Evolutionary conservation across 1,140 invertebrate genomes (phyloP).

Genomic region (Drosophila jambulina): DNA sequence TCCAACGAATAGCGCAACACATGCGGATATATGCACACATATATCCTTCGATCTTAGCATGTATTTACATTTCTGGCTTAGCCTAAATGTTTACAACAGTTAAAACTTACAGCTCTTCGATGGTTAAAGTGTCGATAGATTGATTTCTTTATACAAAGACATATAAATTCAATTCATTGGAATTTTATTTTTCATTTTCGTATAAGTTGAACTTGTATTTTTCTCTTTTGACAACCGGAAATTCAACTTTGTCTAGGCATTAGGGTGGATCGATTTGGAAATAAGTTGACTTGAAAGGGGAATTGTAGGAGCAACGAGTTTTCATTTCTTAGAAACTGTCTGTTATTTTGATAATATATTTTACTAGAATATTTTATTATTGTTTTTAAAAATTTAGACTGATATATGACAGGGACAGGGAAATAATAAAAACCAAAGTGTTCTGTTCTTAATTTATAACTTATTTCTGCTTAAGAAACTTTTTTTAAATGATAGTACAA

Average conservation of each 20-base stretch:
- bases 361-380: no score
- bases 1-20: conserved; percentile 18
- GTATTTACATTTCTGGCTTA: conserved; percentile 47
- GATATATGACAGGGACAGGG: no score
- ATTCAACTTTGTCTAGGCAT: conserved; percentile 37
- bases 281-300: neutral
- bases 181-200: conserved; percentile 21
- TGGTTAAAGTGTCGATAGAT: conserved; percentile 47
- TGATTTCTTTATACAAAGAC: conserved; percentile 25
- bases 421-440: no score
- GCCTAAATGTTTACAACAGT: conserved; percentile 60
- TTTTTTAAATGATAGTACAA: no score
- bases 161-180: conserved; percentile 51
- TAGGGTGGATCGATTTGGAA: conserved; percentile 24
- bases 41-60: conserved; percentile 12
- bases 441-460: no score
- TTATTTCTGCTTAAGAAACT: no score
- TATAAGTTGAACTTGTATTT: conserved; percentile 12
- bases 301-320: neutral
- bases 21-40: neutral
- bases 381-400: no score
- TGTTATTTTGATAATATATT: no score
- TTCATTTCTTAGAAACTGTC: neutral
- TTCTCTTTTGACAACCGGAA: conserved; percentile 58
- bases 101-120: conserved; percentile 76